phyloP scores from a whole-genome alignment of 2,888 invertebrate genomes.

The Timema podura region DNA sequence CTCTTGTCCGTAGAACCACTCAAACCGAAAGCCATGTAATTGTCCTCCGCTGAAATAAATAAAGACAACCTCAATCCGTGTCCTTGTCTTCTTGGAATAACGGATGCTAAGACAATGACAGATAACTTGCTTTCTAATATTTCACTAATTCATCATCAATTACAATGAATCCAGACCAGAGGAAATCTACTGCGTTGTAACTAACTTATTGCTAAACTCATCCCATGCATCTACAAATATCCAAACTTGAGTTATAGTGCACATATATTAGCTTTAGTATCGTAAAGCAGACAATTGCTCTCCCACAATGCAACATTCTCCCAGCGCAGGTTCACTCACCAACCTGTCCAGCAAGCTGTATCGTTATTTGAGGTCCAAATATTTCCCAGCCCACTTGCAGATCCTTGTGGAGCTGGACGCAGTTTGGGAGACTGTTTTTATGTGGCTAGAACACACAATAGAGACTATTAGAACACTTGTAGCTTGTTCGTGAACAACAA shows the following conservation, averaged over 20 bases:
- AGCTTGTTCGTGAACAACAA: too few species aligned
- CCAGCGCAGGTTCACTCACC: conserved; percentile 39
- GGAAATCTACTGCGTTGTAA: too few species aligned
- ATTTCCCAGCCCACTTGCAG: conserved; percentile 86
- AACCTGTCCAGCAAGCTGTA: conserved; percentile 76
- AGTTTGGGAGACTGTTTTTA: conserved; percentile 70
- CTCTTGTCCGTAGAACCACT: conserved; percentile 69
- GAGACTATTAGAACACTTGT: too few species aligned
- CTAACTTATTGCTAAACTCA: not conserved
- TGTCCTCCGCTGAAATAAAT: conserved; percentile 50
- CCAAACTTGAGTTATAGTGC: not conserved
- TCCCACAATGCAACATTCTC: not conserved
- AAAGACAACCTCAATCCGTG: not conserved
- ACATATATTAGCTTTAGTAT: not conserved
- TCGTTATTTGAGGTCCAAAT: conserved; percentile 81
- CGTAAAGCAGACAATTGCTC: too few species aligned
- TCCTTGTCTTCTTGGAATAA: too few species aligned
- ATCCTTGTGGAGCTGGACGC: conserved; percentile 79
- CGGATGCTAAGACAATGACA: too few species aligned
- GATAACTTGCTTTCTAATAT: too few species aligned
- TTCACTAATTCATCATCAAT: too few species aligned
- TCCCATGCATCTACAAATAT: not conserved
- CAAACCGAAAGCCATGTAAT: conserved; percentile 86
- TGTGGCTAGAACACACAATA: conserved; percentile 46
- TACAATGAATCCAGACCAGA: too few species aligned